Evolutionary conservation across 2,113 vertebrate genomes (phyloP).

Genomic region (Hystrix cristata): DNA sequence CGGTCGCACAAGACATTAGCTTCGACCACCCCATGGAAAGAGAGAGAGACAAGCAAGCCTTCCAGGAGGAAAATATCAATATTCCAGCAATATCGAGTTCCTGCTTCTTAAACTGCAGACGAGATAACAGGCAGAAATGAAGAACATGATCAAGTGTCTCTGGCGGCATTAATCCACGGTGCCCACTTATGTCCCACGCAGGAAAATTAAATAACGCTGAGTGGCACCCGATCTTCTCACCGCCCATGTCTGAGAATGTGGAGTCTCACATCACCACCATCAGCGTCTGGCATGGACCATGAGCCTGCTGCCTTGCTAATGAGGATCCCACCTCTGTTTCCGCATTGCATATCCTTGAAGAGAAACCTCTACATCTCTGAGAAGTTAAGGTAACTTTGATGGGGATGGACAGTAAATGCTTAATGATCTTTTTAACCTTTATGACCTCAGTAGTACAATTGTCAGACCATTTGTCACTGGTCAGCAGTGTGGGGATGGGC

Average conservation of each 20-base stretch:
- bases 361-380: constrained; percentile 82
- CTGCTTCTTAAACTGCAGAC: neutral
- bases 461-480: constrained; percentile 74
- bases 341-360: constrained; percentile 84
- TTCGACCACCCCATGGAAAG: accelerated
- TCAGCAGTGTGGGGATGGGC: neutral
- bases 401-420: constrained; percentile 84
- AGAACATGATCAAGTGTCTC: constrained; percentile 40
- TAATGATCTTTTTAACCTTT: constrained; percentile 86
- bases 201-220: constrained; percentile 85
- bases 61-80: neutral
- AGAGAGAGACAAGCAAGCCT: accelerated
- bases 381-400: constrained; percentile 86
- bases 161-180: constrained; percentile 72
- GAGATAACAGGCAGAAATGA: neutral
- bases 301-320: constrained; percentile 83
- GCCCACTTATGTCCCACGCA: constrained; percentile 69
- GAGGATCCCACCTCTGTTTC: constrained; percentile 82
- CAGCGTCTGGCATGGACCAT: constrained; percentile 82
- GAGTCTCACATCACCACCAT: constrained; percentile 82
- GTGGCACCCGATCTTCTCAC: constrained; percentile 85
- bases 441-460: constrained; percentile 75
- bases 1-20: accelerated
- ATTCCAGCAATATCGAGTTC: accelerated
- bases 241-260: neutral